Conservation (phyloP, 2,113 vertebrate species). For the Micronisus gabar region DNA sequence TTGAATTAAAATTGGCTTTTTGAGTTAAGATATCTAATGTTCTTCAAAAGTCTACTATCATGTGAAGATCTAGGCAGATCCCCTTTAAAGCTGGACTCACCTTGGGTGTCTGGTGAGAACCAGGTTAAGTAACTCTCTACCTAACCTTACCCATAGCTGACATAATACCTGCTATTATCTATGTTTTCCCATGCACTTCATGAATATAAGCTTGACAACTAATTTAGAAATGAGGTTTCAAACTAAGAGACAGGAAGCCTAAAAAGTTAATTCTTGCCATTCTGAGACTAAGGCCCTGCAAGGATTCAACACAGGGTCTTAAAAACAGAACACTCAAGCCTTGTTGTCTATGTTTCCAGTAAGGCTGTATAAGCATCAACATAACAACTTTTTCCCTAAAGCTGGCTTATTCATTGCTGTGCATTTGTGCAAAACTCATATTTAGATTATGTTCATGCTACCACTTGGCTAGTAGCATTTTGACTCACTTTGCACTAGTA, state of each 20-base stretch:
- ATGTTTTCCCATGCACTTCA: background rate
- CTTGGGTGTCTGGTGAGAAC: background rate
- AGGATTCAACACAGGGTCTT: background rate
- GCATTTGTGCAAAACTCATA: background rate
- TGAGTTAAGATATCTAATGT: background rate
- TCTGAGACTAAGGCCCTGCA: background rate
- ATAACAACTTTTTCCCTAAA: background rate
- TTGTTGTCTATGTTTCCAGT: background rate
- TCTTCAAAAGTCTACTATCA: background rate
- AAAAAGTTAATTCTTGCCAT: background rate
- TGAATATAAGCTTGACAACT: background rate
- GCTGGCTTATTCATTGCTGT: background rate
- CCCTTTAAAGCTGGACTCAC: background rate
- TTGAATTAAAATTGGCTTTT: background rate
- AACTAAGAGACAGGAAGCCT: background rate
- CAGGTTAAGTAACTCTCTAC: background rate
- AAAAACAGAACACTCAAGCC: background rate
- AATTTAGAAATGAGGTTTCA: background rate
- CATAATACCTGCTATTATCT: background rate
- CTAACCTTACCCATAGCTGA: background rate
- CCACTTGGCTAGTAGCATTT: background rate
- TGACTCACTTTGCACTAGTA: background rate
- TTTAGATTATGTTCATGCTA: background rate
- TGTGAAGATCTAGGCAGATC: background rate
- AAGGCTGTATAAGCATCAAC: background rate